These are phyloP conservation scores for Oostethus manadensis DNA, from an alignment of 2,113 vertebrate species.

Conservation along the genomic window DNA sequence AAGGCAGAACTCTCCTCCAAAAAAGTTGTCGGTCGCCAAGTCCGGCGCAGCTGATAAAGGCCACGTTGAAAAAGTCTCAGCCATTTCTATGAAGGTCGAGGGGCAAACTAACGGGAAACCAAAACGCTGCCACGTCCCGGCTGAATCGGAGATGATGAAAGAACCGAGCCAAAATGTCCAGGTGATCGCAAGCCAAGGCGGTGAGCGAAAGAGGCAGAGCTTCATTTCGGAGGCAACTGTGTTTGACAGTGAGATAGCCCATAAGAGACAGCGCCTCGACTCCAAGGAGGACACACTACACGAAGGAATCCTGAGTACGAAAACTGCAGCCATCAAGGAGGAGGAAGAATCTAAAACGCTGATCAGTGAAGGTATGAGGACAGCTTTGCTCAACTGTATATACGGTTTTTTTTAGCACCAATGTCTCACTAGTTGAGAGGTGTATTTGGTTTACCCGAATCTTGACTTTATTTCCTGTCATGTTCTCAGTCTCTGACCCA, in stretches of 20 bases:
- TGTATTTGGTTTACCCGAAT: no score
- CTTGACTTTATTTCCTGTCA: no score
- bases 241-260: background rate
- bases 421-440: no score
- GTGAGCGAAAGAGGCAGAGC: background rate
- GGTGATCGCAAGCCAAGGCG: background rate
- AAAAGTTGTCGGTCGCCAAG: background rate
- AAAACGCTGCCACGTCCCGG: background rate
- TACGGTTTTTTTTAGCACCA: no score
- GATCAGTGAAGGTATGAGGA: no score
- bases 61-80: background rate
- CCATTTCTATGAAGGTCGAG: background rate
- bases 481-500: no score
- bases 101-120: background rate
- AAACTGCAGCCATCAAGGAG: no score
- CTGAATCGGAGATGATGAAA: background rate
- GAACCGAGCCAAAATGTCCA: background rate
- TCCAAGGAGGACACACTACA: background rate
- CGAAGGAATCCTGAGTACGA: background rate
- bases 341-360: no score
- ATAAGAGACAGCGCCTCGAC: conserved; percentile 4
- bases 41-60: background rate
- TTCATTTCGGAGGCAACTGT: background rate
- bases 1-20: background rate
- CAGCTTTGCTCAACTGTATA: no score